Base-by-base conservation (phyloP, 2,113 vertebrate species). In the Aegithalos caudatus region DNA sequence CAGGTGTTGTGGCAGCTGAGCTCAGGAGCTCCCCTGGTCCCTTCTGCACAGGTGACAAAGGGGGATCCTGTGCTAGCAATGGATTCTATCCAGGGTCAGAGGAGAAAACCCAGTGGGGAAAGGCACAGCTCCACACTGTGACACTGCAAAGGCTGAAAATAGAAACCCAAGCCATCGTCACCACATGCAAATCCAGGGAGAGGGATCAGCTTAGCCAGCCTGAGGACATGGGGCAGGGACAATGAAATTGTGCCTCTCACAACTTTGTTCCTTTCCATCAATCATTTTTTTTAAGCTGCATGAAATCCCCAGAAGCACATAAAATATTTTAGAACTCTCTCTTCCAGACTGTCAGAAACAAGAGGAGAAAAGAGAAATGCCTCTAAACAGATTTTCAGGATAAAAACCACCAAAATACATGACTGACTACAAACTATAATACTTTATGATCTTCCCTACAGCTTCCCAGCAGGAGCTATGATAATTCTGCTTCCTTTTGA, bases 401-500 rank as follows among this genome's bases (percentile, higher is more conserved):
- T 88, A 85, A 88, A 72, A 88, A 40, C 14, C 12, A 57, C 29
- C 53, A 21, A 54, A 53, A 61, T 14, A 42, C 4, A 2, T 29
- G 53, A 50, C 5, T 69, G 61, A 80, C 72, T 76, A 47, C 44
- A 64, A 88, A 25, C 57, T 35, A 2, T 31, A 92, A 48, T 14
- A 33, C 15, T 86, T 83, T 19, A 71, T 48, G 61, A 88, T 88
- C 62, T 58, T 76, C 51, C 29, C 71, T 31, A 16, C 10, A 72
- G 80, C 71, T 83, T 64, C 86, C 77, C 71, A 95, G 88, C 50
- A 90, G 78, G 72, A 81, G 40, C 69, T 65, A n/a, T 56, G 58
- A 71, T 54, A 80, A 54, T 72, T 40, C 44, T 24, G 44, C 7
- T 66, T 51, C 31, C 48, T 80, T 82, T 58, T 40, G 53, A 93